Conservation (phyloP, 2,113 vertebrate species). For the Chitala chitala region DNA sequence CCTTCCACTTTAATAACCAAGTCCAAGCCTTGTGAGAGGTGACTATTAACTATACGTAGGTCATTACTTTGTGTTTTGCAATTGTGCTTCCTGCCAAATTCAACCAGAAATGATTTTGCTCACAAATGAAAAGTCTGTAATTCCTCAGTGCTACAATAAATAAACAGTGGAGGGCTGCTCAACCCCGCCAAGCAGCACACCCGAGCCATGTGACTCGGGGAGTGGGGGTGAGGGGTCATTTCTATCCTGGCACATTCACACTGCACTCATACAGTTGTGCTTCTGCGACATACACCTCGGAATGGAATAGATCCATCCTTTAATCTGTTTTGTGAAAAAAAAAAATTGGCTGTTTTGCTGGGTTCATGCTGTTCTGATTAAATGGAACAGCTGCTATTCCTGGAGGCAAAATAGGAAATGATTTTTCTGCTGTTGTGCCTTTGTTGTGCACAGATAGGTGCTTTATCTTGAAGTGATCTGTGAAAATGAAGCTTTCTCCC, state of each 20-base stretch:
- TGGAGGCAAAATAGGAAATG: slow-evolving; percentile 25
- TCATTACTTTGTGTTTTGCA: neutral
- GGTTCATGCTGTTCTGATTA: slow-evolving; percentile 34
- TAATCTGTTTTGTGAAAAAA: neutral
- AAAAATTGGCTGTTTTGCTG: slow-evolving; percentile 9
- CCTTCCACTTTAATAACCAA: neutral
- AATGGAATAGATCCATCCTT: slow-evolving; percentile 11
- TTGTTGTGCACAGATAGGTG: slow-evolving; percentile 7
- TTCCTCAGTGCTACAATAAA: neutral
- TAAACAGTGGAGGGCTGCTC: neutral
- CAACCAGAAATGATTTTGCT: no score
- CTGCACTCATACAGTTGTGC: neutral
- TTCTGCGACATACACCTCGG: neutral
- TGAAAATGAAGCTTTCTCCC: neutral
- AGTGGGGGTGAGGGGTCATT: no score
- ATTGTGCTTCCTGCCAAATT: neutral
- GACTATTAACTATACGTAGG: neutral
- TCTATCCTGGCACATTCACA: neutral
- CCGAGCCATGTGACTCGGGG: no score
- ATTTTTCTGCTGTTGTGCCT: slow-evolving; percentile 13
- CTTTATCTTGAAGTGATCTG: slow-evolving; percentile 24
- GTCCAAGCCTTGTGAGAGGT: neutral
- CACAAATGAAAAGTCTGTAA: neutral
- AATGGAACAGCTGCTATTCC: slow-evolving; percentile 22
- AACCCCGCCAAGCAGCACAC: neutral